Evolutionary conservation across 2,113 vertebrate genomes (phyloP).

Genomic region (Gambusia holbrooki): DNA sequence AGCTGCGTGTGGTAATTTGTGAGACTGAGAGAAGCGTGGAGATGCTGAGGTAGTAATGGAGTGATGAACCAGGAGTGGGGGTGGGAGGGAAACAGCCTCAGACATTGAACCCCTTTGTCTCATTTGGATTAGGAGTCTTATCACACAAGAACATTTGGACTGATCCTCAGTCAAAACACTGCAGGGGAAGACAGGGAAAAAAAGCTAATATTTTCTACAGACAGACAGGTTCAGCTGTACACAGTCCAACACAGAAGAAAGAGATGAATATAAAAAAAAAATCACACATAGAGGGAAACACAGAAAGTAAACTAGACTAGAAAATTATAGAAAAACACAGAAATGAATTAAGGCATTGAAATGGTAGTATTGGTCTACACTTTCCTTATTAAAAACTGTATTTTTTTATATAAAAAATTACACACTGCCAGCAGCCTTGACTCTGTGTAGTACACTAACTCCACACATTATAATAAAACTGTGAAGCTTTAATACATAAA

Average conservation of each 20-base stretch:
- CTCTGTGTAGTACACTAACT: background rate
- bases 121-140: conserved; percentile 70
- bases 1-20: conserved; percentile 61
- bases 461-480: background rate
- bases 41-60: conserved; percentile 52
- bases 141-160: conserved; percentile 69
- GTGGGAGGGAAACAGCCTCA: conserved; percentile 49
- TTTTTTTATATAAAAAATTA: background rate
- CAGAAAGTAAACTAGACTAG: background rate
- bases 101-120: conserved; percentile 70
- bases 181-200: conserved; percentile 16
- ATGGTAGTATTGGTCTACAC: background rate
- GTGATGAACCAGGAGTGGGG: conserved; percentile 25
- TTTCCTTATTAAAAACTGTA: background rate
- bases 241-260: background rate
- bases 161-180: conserved; percentile 62
- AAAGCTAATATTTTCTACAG: conserved; percentile 21
- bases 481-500: background rate
- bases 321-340: background rate
- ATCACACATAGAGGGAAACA: background rate
- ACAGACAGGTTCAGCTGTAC: conserved; percentile 1
- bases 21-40: conserved; percentile 52
- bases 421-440: background rate
- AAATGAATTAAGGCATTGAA: background rate
- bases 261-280: background rate